Percentiles rank a stretch among this genome's conserved stretches.
These are phyloP conservation scores for Diplodus sargus DNA, from an alignment of 2,797 vertebrate genomes.

Conservation along the genomic window DNA sequence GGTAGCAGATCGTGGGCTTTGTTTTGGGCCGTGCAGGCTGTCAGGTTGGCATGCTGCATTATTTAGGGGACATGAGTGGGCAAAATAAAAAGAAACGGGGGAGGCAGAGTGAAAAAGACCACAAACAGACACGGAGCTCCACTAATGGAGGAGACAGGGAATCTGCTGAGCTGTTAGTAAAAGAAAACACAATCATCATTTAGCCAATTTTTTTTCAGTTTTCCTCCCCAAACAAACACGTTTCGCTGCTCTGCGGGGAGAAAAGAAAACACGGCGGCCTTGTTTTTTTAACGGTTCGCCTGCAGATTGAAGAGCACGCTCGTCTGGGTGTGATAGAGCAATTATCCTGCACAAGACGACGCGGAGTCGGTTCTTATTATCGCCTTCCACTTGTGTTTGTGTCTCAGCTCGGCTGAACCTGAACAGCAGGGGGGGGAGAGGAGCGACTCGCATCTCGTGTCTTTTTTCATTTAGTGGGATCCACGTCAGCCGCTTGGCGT, in stretches of 20 bases:
- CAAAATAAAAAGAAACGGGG: conserved; percentile 7
- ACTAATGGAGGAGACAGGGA: background rate
- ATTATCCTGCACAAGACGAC: conserved; percentile 4
- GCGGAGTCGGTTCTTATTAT: background rate
- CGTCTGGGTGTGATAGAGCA: background rate
- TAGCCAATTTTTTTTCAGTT: background rate
- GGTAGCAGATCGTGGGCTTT: conserved; percentile 62
- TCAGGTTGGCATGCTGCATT: conserved; percentile 70
- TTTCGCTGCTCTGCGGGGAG: background rate
- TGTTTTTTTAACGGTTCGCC: background rate
- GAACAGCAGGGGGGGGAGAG: background rate
- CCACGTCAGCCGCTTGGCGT: too few relatives aligned
- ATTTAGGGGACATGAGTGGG: conserved; percentile 74
- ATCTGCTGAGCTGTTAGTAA: conserved; percentile 21
- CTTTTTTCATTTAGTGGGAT: too few relatives aligned
- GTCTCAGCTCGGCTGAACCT: conserved; percentile 9
- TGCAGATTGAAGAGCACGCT: background rate
- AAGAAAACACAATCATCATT: conserved; percentile 15
- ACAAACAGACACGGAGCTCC: background rate
- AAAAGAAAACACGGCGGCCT: background rate
- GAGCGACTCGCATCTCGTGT: too few relatives aligned
- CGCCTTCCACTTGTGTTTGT: background rate
- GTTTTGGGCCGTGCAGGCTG: conserved; percentile 67
- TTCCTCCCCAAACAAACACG: background rate
- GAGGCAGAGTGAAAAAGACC: conserved; percentile 18